Base-by-base conservation (phyloP, 2,113 vertebrate genomes). In the Argyrosomus japonicus region DNA sequence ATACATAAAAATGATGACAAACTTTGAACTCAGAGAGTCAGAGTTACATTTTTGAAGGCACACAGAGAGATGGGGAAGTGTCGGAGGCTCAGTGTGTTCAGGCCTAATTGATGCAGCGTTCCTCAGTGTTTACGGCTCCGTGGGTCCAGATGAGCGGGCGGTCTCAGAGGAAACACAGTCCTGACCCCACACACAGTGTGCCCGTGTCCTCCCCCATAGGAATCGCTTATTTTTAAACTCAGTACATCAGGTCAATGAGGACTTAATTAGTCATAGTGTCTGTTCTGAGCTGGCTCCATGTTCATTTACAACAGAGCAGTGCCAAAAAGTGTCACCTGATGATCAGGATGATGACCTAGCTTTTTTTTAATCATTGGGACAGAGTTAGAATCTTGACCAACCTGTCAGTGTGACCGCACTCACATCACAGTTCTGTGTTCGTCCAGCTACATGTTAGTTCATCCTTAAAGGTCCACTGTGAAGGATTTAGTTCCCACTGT, bases 71-170 rank as follows among this genome's bases (percentile, higher is more conserved):
- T 70, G 43, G 15, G 8, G 1, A 68, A 19, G 0, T 84, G 21
- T 9, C 10, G 36, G 36, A 45, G 7, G 7, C 50, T 14, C 56
- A 18, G 0, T 64, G 50, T 4, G 50, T 12, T 64, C 75, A n/a
- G 76, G 63, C 56, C 54, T 58, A 5, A 50, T 19, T 57, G 50
- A 14, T 65, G 61, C 11, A n/a, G 9, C 25, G 56, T 6, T 32
- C 32, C 32, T 32, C 32, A 11, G 70, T 36, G n/a, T 65, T 74
- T 6, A 4, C 70, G 7, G 47, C 10, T 69, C 18, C 17, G 0
- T 64, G 36, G 15, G 25, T 73, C 51, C 60, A 65, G 67, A 57
- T 50, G 69, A 64, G 47, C 51, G 45, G 17, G 32, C 27, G 7
- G 51, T 36, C 6, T 36, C 1, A 19, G 3, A 53, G 43, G 69